phyloP scores from a whole-genome alignment of 2,888 invertebrate species.

The Drosophila ezoana region DNA sequence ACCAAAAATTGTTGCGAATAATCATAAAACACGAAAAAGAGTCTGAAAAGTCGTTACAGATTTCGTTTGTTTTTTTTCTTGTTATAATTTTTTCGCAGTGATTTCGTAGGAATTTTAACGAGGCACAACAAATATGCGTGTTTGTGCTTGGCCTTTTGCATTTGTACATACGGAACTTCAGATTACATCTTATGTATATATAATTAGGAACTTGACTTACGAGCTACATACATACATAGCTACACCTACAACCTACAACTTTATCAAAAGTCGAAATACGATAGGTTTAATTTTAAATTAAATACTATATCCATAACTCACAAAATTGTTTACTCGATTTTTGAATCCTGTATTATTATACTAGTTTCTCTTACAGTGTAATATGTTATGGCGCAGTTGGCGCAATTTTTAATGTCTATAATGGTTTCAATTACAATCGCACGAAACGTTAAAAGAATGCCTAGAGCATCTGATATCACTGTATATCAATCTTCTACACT shows the following conservation, averaged over 20 bases:
- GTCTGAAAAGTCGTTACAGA: slow-evolving; percentile 66
- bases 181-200: slow-evolving; percentile 2
- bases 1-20: slow-evolving; percentile 56
- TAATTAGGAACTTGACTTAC: slow-evolving; percentile 11
- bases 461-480: slow-evolving; percentile 32
- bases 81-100: slow-evolving; percentile 55
- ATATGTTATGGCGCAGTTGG: background rate
- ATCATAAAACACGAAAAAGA: slow-evolving; percentile 75
- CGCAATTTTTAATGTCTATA: slow-evolving; percentile 6
- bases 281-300: background rate
- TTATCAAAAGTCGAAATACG: background rate
- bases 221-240: too few relatives aligned
- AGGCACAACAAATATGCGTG: slow-evolving; percentile 51
- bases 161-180: slow-evolving; percentile 1
- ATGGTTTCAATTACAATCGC: slow-evolving; percentile 20
- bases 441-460: slow-evolving; percentile 9
- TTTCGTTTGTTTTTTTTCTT: slow-evolving; percentile 39
- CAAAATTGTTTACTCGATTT: too few relatives aligned
- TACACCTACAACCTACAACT: background rate
- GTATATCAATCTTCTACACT: slow-evolving; percentile 65
- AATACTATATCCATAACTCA: background rate
- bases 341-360: background rate
- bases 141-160: background rate
- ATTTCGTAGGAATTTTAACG: slow-evolving; percentile 78
- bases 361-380: background rate